A percentile compares a stretch with the other conserved stretches of the same genome.
Conservation (phyloP, 2,888 invertebrate species). For the Camponotus fellah region DNA sequence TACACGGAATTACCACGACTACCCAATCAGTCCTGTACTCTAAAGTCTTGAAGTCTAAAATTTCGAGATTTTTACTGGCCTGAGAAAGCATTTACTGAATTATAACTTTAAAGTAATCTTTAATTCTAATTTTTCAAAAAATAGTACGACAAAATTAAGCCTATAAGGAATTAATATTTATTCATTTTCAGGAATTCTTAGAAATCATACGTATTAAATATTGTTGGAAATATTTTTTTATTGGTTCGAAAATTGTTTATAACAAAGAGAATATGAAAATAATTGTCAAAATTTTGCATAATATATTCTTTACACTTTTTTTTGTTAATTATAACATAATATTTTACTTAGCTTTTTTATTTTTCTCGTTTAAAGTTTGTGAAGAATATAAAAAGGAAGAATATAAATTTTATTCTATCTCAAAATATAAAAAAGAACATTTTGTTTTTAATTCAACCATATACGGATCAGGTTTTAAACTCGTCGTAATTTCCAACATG, state of each 20-base stretch:
- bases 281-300: not conserved
- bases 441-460: not conserved
- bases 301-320: not conserved
- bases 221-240: not conserved
- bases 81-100: not conserved
- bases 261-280: not conserved
- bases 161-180: not conserved
- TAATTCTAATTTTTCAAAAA: not conserved
- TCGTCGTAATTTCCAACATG: slow-evolving; percentile 37
- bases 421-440: not conserved
- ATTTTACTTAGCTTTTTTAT: not conserved
- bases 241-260: not conserved
- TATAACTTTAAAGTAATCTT: slow-evolving; percentile 1
- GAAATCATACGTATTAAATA: not conserved
- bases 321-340: not conserved
- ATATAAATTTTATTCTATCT: not conserved
- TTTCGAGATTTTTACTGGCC: slow-evolving; percentile 14
- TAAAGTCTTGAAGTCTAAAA: slow-evolving; percentile 6
- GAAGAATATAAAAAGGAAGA: not conserved
- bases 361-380: not conserved
- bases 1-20: slow-evolving; percentile 31
- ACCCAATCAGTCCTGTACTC: slow-evolving; percentile 34
- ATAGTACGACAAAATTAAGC: not conserved
- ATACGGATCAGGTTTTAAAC: not conserved
- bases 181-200: not conserved